Base-by-base conservation (phyloP, 2,113 vertebrate species). In the Leucopsar rothschildi region DNA sequence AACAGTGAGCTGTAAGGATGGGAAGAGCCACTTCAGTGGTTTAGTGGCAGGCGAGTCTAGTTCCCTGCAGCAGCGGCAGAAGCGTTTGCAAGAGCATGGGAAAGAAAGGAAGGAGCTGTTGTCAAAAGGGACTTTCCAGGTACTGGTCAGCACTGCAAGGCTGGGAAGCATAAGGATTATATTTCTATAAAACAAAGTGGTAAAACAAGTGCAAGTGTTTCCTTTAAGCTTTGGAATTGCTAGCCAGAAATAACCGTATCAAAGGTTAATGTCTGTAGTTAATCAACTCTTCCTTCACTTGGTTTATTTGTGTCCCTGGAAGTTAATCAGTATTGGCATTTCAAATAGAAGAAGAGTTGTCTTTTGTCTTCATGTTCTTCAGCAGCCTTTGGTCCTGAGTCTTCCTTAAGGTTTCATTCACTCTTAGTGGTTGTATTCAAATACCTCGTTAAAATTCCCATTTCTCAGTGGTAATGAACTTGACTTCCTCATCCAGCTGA, bases 21-120 rank as follows among this genome's bases (percentile, higher is more conserved):
- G 89, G 31, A 99, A 98, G 97, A 95, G 90, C 71, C 82, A 92
- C 35, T 88, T 97, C 59, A 93, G 94, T 11, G 97, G 97, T 42
- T 84, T 97, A 37, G 91, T 73, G 20, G 56, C 92, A 7, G 95
- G 88, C 7, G 98, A 98, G 33, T 72, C 96, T 7, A 97, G 82
- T 83, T 97, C 95, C 28, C 42, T 97, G 2, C 98, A 98, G 85
- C 96, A 97, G 73, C 97, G 99, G 90, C 98, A 99, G 95, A 98
- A 97, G 91, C 98, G 98, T n/a, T 95, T 98, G 61, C 98, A 99
- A 92, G 98, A 99, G 24, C 98, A 99, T 1, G 99, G 99, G 96
- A 99, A 99, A 80, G 98, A 99, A 85, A 98, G 99, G 86, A 99
- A 98, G 92, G 99, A 99, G 73, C 98, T 99, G 56, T 97, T 99